These are phyloP conservation scores for Papilio polyxenes DNA, from an alignment of 1,140 invertebrate species.

Conservation along the genomic window DNA sequence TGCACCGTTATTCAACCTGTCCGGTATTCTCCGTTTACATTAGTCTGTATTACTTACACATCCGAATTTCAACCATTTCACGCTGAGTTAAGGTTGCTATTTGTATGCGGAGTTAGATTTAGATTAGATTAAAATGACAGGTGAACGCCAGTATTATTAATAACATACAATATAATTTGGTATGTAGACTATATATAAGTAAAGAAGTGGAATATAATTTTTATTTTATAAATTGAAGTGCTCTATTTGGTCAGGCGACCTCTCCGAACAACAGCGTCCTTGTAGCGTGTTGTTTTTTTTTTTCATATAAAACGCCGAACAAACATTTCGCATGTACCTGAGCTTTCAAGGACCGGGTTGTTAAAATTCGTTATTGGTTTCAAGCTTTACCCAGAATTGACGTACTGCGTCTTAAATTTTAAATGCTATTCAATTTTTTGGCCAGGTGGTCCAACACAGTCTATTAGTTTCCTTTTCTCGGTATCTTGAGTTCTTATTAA, in stretches of 20 bases:
- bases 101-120: not conserved
- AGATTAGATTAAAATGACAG: constrained; percentile 56
- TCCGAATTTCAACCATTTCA: constrained; percentile 44
- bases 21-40: constrained; percentile 46
- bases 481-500: not conserved
- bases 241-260: constrained; percentile 22
- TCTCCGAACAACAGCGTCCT: constrained; percentile 20
- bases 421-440: not conserved
- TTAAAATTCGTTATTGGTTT: constrained; percentile 30
- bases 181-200: constrained; percentile 53
- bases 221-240: constrained; percentile 27
- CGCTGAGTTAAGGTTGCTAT: constrained; percentile 34
- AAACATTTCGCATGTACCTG: constrained; percentile 35
- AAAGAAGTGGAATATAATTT: constrained; percentile 40
- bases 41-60: constrained; percentile 41
- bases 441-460: constrained; percentile 1
- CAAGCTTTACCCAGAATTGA: constrained; percentile 12
- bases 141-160: constrained; percentile 60
- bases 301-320: constrained; percentile 17
- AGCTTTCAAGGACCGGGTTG: constrained; percentile 28
- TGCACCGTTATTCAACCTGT: constrained; percentile 61
- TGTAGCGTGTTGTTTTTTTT: constrained; percentile 19
- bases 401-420: not conserved
- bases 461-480: not conserved
- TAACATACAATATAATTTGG: constrained; percentile 64